A percentile compares a stretch with the other conserved stretches of the same genome.
These are phyloP conservation scores for Euplagia quadripunctaria DNA, from an alignment of 2,888 invertebrate species.

Conservation along the genomic window DNA sequence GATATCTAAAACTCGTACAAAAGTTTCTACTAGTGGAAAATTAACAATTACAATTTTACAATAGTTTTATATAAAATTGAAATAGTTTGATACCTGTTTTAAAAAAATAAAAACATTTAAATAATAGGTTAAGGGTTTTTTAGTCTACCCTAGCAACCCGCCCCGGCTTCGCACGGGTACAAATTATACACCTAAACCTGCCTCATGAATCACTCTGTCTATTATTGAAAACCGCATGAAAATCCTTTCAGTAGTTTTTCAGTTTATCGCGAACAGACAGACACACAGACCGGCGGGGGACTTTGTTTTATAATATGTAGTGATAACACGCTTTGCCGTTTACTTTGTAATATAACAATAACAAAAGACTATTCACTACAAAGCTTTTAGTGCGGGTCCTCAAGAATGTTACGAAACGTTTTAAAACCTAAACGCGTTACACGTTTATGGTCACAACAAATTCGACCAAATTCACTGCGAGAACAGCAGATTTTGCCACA, in stretches of 20 bases:
- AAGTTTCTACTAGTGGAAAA: no score
- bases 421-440: conserved; percentile 42
- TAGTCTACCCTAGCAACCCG: no score
- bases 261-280: no score
- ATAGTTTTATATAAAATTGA: neutral
- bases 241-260: no score
- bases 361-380: neutral
- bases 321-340: neutral
- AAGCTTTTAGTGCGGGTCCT: conserved; percentile 33
- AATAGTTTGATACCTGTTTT: neutral
- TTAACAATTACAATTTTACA: neutral
- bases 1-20: no score
- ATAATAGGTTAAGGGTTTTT: neutral
- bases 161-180: no score
- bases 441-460: conserved; percentile 50
- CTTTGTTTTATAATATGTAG: no score
- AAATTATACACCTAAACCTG: no score
- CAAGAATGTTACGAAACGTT: conserved; percentile 36
- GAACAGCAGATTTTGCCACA: conserved; percentile 9
- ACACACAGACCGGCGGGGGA: no score
- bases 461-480: conserved; percentile 22
- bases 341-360: neutral
- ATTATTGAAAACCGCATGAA: no score
- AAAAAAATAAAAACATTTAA: neutral
- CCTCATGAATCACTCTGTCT: no score